Base-by-base conservation (phyloP, 2,888 invertebrate genomes). In the Heliothis peltigera region DNA sequence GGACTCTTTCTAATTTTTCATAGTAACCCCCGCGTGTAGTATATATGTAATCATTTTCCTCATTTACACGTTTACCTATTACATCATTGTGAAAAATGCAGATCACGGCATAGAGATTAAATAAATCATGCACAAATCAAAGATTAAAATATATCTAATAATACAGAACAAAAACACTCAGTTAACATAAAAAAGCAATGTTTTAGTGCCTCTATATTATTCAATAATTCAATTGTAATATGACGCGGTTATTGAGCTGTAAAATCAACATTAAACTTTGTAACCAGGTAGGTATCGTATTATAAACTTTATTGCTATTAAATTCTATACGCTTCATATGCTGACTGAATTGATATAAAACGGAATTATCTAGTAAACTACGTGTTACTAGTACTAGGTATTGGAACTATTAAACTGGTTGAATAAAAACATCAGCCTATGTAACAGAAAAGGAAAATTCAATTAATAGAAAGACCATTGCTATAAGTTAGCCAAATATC, bases 251-350 rank as follows among this genome's bases (percentile, higher is more conserved):
- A 53, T 70, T 52, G n/a, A 39, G 35, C 28, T 44, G 49, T 44
- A 70, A 54, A 62, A 43, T 39, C 21, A 62, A 49, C n/a, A 62
- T 62, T 43, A 44, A 65, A 61, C 22, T 42, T 44, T 44, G 21
- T 51, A 32, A 55, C 21, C 7, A 52, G 21, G 12, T 12, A 32
- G 32, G 32, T 18, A 17, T 44, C 28, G 15, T 8, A 47, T 39
- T 39, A 39, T 18, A 51, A 42, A 35, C 0, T 35, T 70, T 42
- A 46, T 57, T 47, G 7, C 17, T 19, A 44, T 39, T 12, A 51
- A 39, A 32, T 64, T 49, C 7, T 51, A 67, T 39, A n/a, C 25
- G 12, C 8, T 67, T 35, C n/a, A 22, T 8, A n/a, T n/a, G 39
- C n/a, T 39, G 6, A n/a, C n/a, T 17, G 7, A 28, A 2, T 39